phyloP scores from a whole-genome alignment of 2,113 vertebrate species.

The Limanda limanda region DNA sequence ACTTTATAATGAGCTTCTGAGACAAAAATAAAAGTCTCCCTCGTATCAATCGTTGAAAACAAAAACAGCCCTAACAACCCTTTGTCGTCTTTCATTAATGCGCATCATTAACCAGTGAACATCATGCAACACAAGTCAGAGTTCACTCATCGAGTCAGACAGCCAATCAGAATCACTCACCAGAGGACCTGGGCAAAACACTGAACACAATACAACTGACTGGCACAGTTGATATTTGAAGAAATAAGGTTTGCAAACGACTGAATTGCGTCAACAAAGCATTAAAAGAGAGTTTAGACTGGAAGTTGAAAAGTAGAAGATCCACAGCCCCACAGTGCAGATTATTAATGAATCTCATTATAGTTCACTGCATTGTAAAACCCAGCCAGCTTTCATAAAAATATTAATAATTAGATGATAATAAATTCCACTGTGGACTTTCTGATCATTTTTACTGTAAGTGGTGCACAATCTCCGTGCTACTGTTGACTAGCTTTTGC shows the following conservation, averaged over 20 bases:
- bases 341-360: background rate
- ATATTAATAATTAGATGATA: background rate
- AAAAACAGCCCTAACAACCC: background rate
- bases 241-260: background rate
- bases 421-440: background rate
- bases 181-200: conserved; percentile 52
- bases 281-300: background rate
- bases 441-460: background rate
- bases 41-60: background rate
- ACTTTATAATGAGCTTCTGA: too few species aligned
- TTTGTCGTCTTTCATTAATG: background rate
- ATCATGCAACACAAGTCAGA: conserved; percentile 45
- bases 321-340: background rate
- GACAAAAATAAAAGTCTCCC: too few species aligned
- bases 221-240: background rate
- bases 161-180: conserved; percentile 35
- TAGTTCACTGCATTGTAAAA: background rate
- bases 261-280: too few species aligned
- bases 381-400: background rate
- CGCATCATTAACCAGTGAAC: conserved; percentile 13
- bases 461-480: too few species aligned
- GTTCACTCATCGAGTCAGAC: conserved; percentile 48
- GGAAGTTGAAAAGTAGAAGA: background rate
- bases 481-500: too few species aligned
- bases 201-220: background rate